Evolutionary conservation across 2,797 vertebrate species (phyloP).

Genomic region (Vipera latastei): DNA sequence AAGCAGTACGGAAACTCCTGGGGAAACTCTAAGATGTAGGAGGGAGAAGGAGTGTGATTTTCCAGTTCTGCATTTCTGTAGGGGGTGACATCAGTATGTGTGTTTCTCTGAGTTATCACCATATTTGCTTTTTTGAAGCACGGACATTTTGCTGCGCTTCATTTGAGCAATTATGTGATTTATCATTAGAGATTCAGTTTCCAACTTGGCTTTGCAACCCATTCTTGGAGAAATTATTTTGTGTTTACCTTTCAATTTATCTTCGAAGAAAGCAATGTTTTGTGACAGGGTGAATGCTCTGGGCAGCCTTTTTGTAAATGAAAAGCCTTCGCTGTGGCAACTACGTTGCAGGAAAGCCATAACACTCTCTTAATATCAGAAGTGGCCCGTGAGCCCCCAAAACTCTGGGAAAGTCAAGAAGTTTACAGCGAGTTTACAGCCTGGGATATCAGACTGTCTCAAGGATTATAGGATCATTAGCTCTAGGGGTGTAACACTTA

Average conservation of each 20-base stretch:
- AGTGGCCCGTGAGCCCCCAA: background rate
- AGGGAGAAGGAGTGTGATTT: background rate
- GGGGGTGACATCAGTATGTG: background rate
- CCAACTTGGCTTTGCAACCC: background rate
- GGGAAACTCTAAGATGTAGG: background rate
- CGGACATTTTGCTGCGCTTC: background rate
- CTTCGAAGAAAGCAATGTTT: background rate
- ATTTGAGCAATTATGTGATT: background rate
- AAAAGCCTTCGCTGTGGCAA: background rate
- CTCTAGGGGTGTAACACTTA: background rate
- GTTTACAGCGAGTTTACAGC: background rate
- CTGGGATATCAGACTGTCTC: background rate
- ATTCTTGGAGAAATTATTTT: background rate
- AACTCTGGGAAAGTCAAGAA: background rate
- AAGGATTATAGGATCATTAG: background rate
- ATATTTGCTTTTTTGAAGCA: background rate
- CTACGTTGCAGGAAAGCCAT: background rate
- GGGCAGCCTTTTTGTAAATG: background rate
- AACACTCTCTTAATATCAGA: background rate
- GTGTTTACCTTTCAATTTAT: background rate
- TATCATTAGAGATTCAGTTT: background rate
- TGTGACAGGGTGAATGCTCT: background rate
- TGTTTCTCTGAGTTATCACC: background rate
- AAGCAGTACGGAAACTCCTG: background rate
- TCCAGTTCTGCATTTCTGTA: background rate